These are phyloP conservation scores for Sinotaia quadrata DNA, from an alignment of 2,888 invertebrate genomes.

Conservation along the genomic window DNA sequence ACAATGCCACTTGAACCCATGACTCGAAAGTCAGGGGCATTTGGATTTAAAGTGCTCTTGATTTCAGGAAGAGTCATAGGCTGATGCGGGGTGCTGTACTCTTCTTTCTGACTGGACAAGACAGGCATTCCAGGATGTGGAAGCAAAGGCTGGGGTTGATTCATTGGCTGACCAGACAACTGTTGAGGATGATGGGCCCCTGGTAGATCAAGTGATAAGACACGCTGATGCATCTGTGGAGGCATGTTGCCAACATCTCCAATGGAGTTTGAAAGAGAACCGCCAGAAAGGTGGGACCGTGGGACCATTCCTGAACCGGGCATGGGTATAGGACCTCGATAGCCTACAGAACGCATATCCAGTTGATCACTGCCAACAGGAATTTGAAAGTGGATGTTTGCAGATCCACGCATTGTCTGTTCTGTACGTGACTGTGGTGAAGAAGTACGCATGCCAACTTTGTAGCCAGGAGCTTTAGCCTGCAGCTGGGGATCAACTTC, in stretches of 20 bases:
- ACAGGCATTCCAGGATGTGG: constrained; percentile 28
- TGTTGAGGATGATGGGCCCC: constrained; percentile 7
- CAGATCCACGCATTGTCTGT: background rate
- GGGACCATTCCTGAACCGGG: constrained; percentile 51
- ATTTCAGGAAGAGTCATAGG: constrained; percentile 72
- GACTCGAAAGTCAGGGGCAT: constrained; percentile 81
- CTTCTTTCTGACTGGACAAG: constrained; percentile 55
- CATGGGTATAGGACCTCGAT: constrained; percentile 33
- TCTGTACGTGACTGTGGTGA: constrained; percentile 39
- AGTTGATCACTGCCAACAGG: constrained; percentile 16
- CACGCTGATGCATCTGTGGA: constrained; percentile 5
- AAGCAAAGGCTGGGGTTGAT: constrained; percentile 3
- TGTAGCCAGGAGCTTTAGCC: constrained; percentile 73
- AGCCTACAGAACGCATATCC: background rate
- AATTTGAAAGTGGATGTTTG: constrained; percentile 5
- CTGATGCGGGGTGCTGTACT: constrained; percentile 68
- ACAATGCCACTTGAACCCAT: constrained; percentile 16
- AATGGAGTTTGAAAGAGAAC: constrained; percentile 45
- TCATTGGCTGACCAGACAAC: constrained; percentile 41
- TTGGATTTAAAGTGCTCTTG: constrained; percentile 81
- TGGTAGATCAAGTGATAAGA: background rate
- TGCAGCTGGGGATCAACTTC: constrained; percentile 64
- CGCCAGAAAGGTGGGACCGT: constrained; percentile 51
- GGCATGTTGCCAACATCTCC: constrained; percentile 24
- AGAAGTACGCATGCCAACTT: constrained; percentile 47